Conservation (phyloP, 2,797 vertebrate species). For the Buceros bicornis region DNA sequence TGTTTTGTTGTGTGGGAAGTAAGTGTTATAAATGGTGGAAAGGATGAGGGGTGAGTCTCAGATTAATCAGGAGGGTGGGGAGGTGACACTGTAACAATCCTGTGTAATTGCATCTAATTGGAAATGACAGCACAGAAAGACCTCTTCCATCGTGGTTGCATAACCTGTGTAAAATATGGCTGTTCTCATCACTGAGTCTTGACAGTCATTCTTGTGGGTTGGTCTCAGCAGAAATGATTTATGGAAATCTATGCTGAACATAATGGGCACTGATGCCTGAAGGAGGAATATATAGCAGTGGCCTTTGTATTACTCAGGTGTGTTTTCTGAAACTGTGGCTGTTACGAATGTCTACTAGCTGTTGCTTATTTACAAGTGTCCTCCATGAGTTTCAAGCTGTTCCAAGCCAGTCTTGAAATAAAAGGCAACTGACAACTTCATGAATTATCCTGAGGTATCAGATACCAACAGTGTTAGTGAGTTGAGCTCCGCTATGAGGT, state of each 20-base stretch:
- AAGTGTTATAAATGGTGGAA: background rate
- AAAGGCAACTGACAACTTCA: background rate
- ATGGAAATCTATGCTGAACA: background rate
- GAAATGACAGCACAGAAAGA: background rate
- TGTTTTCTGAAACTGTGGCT: background rate
- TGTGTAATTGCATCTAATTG: background rate
- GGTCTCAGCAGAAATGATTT: background rate
- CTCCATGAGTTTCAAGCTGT: background rate
- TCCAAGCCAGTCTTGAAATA: background rate
- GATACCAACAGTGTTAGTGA: background rate
- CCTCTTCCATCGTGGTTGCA: rapidly evolving
- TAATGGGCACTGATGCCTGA: background rate
- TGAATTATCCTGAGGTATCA: background rate
- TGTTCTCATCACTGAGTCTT: background rate
- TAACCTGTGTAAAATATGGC: background rate
- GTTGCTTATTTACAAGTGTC: background rate
- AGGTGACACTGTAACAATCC: background rate
- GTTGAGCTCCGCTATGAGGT: background rate
- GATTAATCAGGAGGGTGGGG: background rate
- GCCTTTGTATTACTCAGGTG: background rate
- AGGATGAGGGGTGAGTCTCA: background rate
- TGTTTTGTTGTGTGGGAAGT: background rate
- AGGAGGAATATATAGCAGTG: background rate
- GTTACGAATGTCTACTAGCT: background rate
- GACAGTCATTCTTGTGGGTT: background rate